A percentile compares a stretch with the other conserved stretches of the same genome.
Evolutionary conservation across 2,797 vertebrate genomes (phyloP).

Genomic region (Botia almorhae): DNA sequence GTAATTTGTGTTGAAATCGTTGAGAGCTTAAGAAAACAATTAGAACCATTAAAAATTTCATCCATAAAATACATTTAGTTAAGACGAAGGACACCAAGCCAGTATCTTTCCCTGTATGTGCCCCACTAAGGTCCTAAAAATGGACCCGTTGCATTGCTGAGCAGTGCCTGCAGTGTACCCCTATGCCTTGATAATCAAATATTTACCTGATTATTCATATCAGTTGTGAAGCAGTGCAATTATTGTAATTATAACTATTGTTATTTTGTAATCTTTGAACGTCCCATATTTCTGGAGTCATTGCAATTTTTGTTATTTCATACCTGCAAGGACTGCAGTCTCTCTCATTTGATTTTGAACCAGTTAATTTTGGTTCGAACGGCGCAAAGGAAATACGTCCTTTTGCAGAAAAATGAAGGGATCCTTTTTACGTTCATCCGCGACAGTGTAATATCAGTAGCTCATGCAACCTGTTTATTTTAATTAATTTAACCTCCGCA

Average conservation of each 20-base stretch:
- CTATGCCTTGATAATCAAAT: slow-evolving; percentile 48
- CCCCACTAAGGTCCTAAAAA: slow-evolving; percentile 7
- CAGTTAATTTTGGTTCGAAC: slow-evolving; percentile 75
- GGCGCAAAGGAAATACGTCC: slow-evolving; percentile 74
- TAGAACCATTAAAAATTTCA: neutral
- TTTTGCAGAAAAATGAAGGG: slow-evolving; percentile 78
- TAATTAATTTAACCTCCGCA: slow-evolving; percentile 87
- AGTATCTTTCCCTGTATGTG: slow-evolving; percentile 58
- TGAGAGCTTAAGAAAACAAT: neutral
- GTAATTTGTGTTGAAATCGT: neutral
- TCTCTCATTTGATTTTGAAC: slow-evolving; percentile 76
- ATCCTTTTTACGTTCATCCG: slow-evolving; percentile 70
- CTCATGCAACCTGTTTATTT: slow-evolving; percentile 82
- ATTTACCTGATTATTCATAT: slow-evolving; percentile 71
- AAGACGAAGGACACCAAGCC: slow-evolving; percentile 62
- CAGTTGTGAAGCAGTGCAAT: slow-evolving; percentile 84
- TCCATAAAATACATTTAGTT: neutral
- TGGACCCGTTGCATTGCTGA: slow-evolving; percentile 11
- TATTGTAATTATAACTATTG: slow-evolving; percentile 69
- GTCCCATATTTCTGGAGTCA: slow-evolving; percentile 64
- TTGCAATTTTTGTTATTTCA: slow-evolving; percentile 60
- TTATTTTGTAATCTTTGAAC: slow-evolving; percentile 61
- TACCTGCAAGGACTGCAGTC: slow-evolving; percentile 81
- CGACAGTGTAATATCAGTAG: slow-evolving; percentile 78
- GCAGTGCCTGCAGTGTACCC: slow-evolving; percentile 39